Evolutionary conservation across 2,113 vertebrate species (phyloP).

Genomic region (Nannospalax galili): DNA sequence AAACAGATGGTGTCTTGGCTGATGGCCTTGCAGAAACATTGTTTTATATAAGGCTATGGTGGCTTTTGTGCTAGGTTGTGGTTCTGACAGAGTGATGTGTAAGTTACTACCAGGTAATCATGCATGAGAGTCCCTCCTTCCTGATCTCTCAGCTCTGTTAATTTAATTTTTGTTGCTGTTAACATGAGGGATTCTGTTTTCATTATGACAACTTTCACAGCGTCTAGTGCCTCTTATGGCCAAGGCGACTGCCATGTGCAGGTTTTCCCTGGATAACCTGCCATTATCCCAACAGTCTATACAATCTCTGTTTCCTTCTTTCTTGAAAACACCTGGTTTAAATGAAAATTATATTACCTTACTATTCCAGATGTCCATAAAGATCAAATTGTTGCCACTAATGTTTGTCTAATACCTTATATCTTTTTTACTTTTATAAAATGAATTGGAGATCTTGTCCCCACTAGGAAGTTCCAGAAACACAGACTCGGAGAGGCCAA

Average conservation of each 20-base stretch:
- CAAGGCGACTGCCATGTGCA: background rate
- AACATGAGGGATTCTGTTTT: background rate
- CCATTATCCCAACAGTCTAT: background rate
- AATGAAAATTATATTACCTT: background rate
- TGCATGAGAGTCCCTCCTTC: background rate
- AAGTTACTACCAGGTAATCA: background rate
- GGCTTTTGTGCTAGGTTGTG: background rate
- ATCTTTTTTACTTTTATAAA: background rate
- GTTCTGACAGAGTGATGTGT: background rate
- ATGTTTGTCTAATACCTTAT: background rate
- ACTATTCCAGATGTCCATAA: background rate
- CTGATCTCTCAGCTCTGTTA: background rate
- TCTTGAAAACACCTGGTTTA: background rate
- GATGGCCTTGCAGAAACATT: background rate
- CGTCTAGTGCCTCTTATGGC: background rate
- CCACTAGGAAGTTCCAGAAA: slow-evolving; percentile 12
- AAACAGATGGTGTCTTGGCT: background rate
- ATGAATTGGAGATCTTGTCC: background rate
- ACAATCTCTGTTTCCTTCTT: background rate
- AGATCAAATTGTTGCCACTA: background rate
- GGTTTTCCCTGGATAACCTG: background rate
- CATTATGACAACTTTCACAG: background rate
- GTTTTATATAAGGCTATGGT: background rate
- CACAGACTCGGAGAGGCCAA: background rate
- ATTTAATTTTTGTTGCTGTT: background rate